Evolutionary conservation across 1,140 invertebrate species (phyloP).

Genomic region (Papilio dardanus): DNA sequence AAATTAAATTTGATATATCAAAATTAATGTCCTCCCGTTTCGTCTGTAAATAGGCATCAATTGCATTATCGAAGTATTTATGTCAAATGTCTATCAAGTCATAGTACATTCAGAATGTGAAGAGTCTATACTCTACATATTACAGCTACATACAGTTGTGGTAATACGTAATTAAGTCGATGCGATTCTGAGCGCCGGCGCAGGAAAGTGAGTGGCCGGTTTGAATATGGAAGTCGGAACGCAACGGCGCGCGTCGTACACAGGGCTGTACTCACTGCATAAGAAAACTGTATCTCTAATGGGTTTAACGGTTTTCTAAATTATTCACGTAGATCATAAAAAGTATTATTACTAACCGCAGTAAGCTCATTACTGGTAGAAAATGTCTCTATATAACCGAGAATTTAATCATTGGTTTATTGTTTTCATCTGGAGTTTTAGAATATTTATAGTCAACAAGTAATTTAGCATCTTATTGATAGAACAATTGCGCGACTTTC

Average conservation of each 20-base stretch:
- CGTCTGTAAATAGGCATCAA: background rate
- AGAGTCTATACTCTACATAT: background rate
- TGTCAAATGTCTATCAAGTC: background rate
- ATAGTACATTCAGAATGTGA: background rate
- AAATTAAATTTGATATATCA: background rate
- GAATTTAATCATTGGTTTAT: no score
- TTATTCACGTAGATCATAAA: constrained; percentile 14
- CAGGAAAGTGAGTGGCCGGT: constrained; percentile 69
- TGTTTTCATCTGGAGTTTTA: background rate
- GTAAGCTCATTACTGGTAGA: background rate
- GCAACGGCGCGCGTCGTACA: constrained; percentile 48
- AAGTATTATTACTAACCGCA: background rate
- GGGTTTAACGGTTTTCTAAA: background rate
- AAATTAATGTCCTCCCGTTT: no score
- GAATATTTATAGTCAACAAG: background rate
- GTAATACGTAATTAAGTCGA: constrained; percentile 63
- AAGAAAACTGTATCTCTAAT: background rate
- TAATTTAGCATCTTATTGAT: background rate
- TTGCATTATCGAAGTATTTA: background rate
- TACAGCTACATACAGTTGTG: constrained; percentile 20
- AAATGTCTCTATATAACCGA: background rate
- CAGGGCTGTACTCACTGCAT: constrained; percentile 43
- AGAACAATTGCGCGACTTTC: no score
- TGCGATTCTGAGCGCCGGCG: constrained; percentile 64
- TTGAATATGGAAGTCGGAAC: constrained; percentile 70